Conservation (phyloP, 2,113 vertebrate genomes). For the Peromyscus californicus region DNA sequence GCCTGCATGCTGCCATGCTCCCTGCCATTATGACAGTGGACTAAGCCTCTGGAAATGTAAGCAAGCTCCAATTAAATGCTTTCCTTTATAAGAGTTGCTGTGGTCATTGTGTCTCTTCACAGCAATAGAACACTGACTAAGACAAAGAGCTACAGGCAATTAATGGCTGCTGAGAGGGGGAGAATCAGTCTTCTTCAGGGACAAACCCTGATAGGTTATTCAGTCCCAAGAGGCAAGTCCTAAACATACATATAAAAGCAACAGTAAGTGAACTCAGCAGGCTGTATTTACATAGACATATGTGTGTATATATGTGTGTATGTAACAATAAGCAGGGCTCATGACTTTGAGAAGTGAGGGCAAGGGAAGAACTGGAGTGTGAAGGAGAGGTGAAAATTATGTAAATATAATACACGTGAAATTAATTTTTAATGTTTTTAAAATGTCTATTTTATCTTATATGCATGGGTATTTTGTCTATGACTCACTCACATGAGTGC, state of each 20-base stretch:
- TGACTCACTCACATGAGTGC: not conserved
- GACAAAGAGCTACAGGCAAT: not conserved
- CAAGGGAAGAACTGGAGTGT: not conserved
- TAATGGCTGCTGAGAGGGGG: not conserved
- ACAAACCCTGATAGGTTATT: not conserved
- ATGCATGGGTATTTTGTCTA: not conserved
- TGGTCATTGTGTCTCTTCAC: not conserved
- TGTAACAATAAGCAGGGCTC: not conserved
- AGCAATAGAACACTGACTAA: not conserved
- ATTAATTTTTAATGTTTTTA: not conserved
- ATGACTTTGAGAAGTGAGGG: not conserved
- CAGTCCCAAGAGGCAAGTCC: not conserved
- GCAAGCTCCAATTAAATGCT: not conserved
- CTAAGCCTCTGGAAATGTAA: not conserved
- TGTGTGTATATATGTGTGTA: not conserved
- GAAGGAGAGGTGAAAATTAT: not conserved
- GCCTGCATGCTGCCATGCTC: not conserved
- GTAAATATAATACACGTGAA: not conserved
- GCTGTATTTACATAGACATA: not conserved
- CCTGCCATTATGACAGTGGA: not conserved
- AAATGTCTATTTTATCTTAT: not conserved
- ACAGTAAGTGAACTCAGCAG: not conserved
- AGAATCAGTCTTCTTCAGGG: not conserved
- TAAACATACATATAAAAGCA: not conserved
- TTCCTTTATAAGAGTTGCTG: not conserved